Evolutionary conservation across 2,113 vertebrate genomes (phyloP).

Genomic region (Thomomys bottae): DNA sequence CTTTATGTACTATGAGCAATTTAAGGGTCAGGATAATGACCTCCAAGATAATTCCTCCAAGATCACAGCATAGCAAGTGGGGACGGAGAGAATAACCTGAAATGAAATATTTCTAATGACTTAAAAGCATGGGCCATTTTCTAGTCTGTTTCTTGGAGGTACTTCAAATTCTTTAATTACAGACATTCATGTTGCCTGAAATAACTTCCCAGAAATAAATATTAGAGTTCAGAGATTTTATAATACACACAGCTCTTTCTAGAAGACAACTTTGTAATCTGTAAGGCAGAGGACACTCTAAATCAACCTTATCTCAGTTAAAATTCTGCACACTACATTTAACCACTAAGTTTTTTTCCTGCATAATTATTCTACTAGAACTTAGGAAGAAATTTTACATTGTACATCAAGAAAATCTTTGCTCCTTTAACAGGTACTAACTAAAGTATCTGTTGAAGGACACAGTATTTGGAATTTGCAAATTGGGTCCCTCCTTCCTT

Average conservation of each 20-base stretch:
- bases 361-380: not conserved
- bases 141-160: slow-evolving; percentile 49
- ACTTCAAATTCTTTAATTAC: slow-evolving; percentile 48
- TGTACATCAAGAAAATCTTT: not conserved
- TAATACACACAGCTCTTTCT: slow-evolving; percentile 30
- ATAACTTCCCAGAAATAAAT: slow-evolving; percentile 40
- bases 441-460: not conserved
- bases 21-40: not conserved
- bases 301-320: not conserved
- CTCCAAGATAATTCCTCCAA: not conserved
- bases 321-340: not conserved
- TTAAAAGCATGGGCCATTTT: not conserved
- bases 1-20: not conserved
- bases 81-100: not conserved
- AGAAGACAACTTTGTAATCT: slow-evolving; percentile 38
- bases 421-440: not conserved
- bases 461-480: not conserved
- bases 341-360: not conserved
- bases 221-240: slow-evolving; percentile 33
- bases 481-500: not conserved
- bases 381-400: not conserved
- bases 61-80: not conserved
- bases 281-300: not conserved
- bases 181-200: slow-evolving; percentile 29
- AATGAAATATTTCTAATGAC: slow-evolving; percentile 22